A percentile compares a stretch with the other conserved stretches of the same genome.
Evolutionary conservation across 2,113 vertebrate species (phyloP).

Genomic region (Speoplatyrhinus poulsoni): DNA sequence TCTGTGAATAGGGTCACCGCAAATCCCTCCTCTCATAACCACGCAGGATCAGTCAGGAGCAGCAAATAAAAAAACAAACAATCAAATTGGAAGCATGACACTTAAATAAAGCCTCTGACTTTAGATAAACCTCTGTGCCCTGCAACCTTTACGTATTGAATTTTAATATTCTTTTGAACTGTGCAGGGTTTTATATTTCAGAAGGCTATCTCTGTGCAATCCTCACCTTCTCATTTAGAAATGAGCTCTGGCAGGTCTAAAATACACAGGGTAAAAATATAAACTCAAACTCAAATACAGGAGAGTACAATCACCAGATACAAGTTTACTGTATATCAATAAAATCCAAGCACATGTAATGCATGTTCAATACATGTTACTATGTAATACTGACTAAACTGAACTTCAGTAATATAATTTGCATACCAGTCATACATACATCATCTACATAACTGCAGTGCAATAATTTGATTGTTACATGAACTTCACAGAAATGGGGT

Average conservation of each 20-base stretch:
- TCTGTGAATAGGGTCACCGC: conserved; percentile 68
- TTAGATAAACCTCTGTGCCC: conserved; percentile 67
- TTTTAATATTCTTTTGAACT: conserved; percentile 77
- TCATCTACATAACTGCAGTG: conserved; percentile 45
- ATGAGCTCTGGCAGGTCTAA: conserved; percentile 23
- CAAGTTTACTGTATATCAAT: neutral
- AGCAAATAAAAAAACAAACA: conserved; percentile 70
- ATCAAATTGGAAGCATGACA: conserved; percentile 64
- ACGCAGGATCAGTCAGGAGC: conserved; percentile 63
- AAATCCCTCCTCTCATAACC: conserved; percentile 64
- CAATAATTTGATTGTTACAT: conserved; percentile 60
- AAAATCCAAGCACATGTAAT: conserved; percentile 10
- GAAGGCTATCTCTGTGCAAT: conserved; percentile 35
- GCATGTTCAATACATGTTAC: neutral
- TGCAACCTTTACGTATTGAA: conserved; percentile 65
- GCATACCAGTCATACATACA: conserved; percentile 48
- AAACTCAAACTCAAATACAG: conserved; percentile 2
- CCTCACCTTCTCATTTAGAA: conserved; percentile 29
- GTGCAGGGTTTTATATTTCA: conserved; percentile 49
- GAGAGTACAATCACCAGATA: neutral
- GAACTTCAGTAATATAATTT: conserved; percentile 37
- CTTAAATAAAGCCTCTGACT: conserved; percentile 70
- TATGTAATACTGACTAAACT: conserved; percentile 21
- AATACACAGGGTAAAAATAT: conserved; percentile 26
- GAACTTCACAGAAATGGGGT: conserved; percentile 67